Evolutionary conservation across 2,888 invertebrate species (phyloP).

Genomic region (Phasia obesa): DNA sequence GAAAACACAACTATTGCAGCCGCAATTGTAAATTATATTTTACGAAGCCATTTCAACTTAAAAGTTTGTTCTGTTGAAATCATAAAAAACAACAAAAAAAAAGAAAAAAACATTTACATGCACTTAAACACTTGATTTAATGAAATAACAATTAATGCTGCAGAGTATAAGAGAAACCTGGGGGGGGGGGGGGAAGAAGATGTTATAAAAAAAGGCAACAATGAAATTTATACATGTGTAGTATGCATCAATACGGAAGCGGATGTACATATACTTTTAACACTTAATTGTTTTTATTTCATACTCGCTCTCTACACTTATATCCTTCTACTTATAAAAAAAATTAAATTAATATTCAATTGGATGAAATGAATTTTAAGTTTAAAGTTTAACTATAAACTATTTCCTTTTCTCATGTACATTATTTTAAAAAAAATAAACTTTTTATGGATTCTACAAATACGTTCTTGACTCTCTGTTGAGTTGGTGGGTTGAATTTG

Average conservation of each 20-base stretch:
- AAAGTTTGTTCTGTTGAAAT: conserved; percentile 49
- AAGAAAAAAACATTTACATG: neutral
- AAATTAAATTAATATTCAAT: conserved; percentile 39
- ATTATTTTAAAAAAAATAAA: neutral
- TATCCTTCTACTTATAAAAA: neutral
- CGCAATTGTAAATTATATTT: conserved; percentile 45
- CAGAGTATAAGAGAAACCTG: neutral
- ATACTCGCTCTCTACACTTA: neutral
- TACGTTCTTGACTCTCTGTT: neutral
- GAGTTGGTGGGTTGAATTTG: conserved; percentile 14
- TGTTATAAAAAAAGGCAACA: neutral
- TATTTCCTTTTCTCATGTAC: neutral
- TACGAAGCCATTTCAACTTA: conserved; percentile 47
- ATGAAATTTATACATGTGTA: neutral
- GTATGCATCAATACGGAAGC: conserved; percentile 28
- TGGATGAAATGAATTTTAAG: conserved; percentile 48
- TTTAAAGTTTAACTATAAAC: conserved; percentile 43
- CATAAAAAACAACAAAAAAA: neutral
- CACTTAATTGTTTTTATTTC: conserved; percentile 62
- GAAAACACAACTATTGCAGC: conserved; percentile 9
- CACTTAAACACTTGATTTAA: conserved; percentile 1
- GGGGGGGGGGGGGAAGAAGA: neutral
- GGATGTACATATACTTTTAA: conserved; percentile 58
- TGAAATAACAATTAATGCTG: conserved; percentile 27
- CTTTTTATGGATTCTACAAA: neutral